Evolutionary conservation across 1,140 invertebrate species (phyloP), one percentile per base, ranked within the genome.

Genomic region (Bombus waltoni): DNA sequence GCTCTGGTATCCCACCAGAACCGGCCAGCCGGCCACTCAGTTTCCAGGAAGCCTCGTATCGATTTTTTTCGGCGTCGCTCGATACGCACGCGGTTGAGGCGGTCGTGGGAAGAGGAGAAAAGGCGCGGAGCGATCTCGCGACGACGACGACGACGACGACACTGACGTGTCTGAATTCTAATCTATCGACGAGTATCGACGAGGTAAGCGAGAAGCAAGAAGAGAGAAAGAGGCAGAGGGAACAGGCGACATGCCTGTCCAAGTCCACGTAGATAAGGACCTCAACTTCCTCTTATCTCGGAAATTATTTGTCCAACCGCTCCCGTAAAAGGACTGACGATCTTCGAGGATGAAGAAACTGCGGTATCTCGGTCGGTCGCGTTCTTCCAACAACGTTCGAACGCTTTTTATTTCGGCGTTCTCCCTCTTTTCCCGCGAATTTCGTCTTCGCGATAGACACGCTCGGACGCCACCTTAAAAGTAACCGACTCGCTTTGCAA

Each of bases 131-230:
- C 47, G 65, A 85, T 79, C 82, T 70, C 62, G 62, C 77, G 83
- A 13, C 28, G 5, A 65, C 42, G 65, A 77, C 25, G 32, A 32
- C 77, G 83, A 13, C 28, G 5, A 65, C 42, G 65, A 77, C 25
- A 71, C 70, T 92, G 85, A 91, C 91, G 91, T 86, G 87, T 90
- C 80, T 65, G 68, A 73, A 75, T 86, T 88, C 78, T 85, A 82
- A 89, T 92, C 90, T 89, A 82, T 84, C 73, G 68, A 81, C 47
- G 66, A n/a, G 11, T 28, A 47, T 53, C 74, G 44, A 57, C 47
- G 40, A 3, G 35, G 1, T 13, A 22, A 38, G n/a, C 15, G 25
- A 59, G 25, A 59, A 38, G 59, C 9, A 42, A 0, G 18, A 57
- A 22, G 32, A 38, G 70, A 72, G 28, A 42, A 40, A 53, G n/a